phyloP scores from a whole-genome alignment of 1,140 invertebrate genomes.

The Steinernema feltiae region DNA sequence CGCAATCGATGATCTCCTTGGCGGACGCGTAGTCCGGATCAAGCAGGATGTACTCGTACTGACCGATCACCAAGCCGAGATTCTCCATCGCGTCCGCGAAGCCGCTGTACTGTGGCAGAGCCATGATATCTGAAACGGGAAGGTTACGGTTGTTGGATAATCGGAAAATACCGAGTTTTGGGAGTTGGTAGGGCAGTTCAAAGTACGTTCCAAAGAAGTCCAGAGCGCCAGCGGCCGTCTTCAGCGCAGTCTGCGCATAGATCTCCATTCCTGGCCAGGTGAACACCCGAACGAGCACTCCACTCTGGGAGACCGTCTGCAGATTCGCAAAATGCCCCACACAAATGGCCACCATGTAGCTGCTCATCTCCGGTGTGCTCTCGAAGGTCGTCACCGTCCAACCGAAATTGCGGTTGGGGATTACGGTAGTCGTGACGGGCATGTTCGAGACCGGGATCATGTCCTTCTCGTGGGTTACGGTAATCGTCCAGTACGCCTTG shows the following conservation, averaged over 20 bases:
- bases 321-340: conserved; percentile 21
- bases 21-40: conserved; percentile 19
- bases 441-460: conserved; percentile 29
- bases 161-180: conserved; percentile 5
- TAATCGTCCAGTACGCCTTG: conserved; percentile 25
- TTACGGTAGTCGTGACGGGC: neutral
- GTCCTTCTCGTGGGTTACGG: conserved; percentile 21
- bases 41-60: conserved; percentile 20
- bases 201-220: conserved; percentile 21
- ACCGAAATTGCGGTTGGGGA: neutral
- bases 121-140: neutral
- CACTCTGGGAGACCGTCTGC: neutral
- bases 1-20: neutral
- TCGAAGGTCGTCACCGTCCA: conserved; percentile 23
- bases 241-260: conserved; percentile 18
- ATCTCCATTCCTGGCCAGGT: conserved; percentile 26
- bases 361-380: conserved; percentile 8
- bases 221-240: conserved; percentile 21
- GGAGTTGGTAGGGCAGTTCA: neutral
- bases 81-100: neutral
- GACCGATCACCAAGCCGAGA: conserved; percentile 19
- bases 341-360: conserved; percentile 21
- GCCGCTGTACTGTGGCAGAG: conserved; percentile 12
- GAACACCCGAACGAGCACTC: conserved; percentile 16
- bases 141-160: neutral